A percentile compares a stretch with the other conserved stretches of the same genome.
phyloP scores from a whole-genome alignment of 2,888 invertebrate genomes.

The Macrophya annulata region DNA sequence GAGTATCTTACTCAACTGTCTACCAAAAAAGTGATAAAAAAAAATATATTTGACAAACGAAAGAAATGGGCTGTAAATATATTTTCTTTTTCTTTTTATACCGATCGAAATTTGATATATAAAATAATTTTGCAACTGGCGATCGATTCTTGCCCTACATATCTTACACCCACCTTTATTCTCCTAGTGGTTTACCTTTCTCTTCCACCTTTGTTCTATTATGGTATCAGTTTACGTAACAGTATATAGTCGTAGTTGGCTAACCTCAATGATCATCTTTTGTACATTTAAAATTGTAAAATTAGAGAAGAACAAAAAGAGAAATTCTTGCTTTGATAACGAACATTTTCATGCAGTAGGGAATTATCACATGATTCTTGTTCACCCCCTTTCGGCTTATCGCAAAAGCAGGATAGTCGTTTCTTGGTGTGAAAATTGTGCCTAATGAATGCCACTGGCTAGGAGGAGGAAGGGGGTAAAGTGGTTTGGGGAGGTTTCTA shows the following conservation, averaged over 20 bases:
- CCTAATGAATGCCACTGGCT: constrained; percentile 28
- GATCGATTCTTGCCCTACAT: neutral
- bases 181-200: neutral
- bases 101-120: neutral
- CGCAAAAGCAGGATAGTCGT: neutral
- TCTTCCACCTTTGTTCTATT: neutral
- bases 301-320: no score
- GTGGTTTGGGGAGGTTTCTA: neutral
- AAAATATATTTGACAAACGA: no score
- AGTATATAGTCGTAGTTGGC: neutral
- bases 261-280: neutral
- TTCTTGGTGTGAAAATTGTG: constrained; percentile 12
- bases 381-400: neutral
- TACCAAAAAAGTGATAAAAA: no score
- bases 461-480: neutral
- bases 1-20: no score
- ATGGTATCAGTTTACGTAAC: neutral
- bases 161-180: neutral
- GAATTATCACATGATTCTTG: neutral
- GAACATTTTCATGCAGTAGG: neutral
- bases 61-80: no score
- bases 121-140: neutral
- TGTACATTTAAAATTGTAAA: no score
- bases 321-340: neutral
- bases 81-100: neutral